phyloP scores from a whole-genome alignment of 1,140 invertebrate genomes.

The Nixonia krombeini region DNA sequence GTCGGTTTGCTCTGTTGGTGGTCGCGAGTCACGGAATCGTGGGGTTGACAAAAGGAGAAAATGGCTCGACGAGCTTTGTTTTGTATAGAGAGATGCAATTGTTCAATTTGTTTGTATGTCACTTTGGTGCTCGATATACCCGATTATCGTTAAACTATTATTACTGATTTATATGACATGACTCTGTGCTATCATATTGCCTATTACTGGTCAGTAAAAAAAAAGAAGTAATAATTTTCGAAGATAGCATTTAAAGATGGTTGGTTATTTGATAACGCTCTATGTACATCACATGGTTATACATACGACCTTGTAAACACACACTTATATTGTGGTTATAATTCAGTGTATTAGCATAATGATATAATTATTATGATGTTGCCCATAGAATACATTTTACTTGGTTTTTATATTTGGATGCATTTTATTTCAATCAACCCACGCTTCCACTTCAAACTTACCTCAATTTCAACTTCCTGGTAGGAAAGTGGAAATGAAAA shows the following conservation, averaged over 20 bases:
- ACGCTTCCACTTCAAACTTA: background rate
- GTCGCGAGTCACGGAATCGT: constrained; percentile 22
- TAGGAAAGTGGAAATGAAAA: too few species aligned
- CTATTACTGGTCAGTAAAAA: constrained; percentile 64
- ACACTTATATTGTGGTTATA: constrained; percentile 66
- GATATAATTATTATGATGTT: constrained; percentile 70
- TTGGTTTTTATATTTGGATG: constrained; percentile 69
- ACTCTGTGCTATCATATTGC: constrained; percentile 59
- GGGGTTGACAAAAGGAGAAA: constrained; percentile 11
- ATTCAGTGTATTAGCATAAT: constrained; percentile 71
- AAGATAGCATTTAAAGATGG: constrained; percentile 61
- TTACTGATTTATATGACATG: constrained; percentile 63
- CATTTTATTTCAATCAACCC: constrained; percentile 55
- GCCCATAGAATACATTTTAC: constrained; percentile 73
- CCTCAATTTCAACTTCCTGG: too few species aligned
- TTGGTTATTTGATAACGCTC: constrained; percentile 64
- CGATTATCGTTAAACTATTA: constrained; percentile 62
- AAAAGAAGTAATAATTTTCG: constrained; percentile 53
- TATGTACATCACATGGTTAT: constrained; percentile 63
- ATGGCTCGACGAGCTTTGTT: constrained; percentile 47
- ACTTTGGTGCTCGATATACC: constrained; percentile 67
- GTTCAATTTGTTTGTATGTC: constrained; percentile 58
- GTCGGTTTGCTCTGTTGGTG: constrained; percentile 23
- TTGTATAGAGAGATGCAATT: constrained; percentile 50
- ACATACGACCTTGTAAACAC: constrained; percentile 52